These are phyloP conservation scores for Lepidochrysops patricia DNA, from an alignment of 2,888 invertebrate species.

Conservation along the genomic window DNA sequence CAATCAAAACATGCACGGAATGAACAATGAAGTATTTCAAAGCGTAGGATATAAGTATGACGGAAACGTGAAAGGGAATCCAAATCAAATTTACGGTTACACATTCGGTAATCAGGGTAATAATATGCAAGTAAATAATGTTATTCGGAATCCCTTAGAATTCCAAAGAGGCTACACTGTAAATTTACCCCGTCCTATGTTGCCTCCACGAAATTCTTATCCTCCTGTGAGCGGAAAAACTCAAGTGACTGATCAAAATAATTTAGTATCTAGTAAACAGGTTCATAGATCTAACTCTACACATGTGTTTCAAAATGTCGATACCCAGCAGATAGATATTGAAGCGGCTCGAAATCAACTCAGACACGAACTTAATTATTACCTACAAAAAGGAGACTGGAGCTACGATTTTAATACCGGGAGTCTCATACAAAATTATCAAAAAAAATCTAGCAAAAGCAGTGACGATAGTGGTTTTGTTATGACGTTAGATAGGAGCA, in stretches of 20 bases:
- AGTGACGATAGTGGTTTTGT: constrained; percentile 70
- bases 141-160: constrained; percentile 72
- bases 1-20: constrained; percentile 43
- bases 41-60: constrained; percentile 63
- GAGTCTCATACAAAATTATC: constrained; percentile 66
- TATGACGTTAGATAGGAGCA: constrained; percentile 68
- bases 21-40: constrained; percentile 64
- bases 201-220: constrained; percentile 77
- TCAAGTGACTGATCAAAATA: constrained; percentile 68
- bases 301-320: constrained; percentile 68
- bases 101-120: constrained; percentile 73
- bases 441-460: constrained; percentile 68
- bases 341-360: constrained; percentile 65
- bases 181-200: constrained; percentile 74
- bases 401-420: constrained; percentile 68
- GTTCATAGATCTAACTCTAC: constrained; percentile 78
- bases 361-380: constrained; percentile 64
- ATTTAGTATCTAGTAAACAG: constrained; percentile 67
- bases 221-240: constrained; percentile 75
- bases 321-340: constrained; percentile 55
- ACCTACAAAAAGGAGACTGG: constrained; percentile 69
- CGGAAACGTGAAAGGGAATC: constrained; percentile 52
- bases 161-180: constrained; percentile 73
- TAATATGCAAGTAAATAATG: constrained; percentile 62
- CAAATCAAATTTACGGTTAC: constrained; percentile 68